Conservation (phyloP, 2,797 vertebrate genomes). For the Anas capensis region DNA sequence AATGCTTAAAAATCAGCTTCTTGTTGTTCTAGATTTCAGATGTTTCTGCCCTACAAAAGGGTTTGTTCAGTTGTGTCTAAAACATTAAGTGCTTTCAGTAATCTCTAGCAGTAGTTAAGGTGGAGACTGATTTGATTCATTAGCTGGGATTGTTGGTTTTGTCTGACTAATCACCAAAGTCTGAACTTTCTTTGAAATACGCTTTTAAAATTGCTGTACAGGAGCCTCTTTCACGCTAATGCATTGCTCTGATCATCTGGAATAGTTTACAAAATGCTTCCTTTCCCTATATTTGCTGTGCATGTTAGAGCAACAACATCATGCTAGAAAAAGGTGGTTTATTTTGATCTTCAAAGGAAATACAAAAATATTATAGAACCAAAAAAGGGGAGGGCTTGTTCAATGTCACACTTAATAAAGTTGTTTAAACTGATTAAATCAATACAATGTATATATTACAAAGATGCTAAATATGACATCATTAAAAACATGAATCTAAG, state of each 20-base stretch:
- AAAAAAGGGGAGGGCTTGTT: not conserved
- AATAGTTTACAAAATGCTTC: not conserved
- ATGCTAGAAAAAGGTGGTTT: not conserved
- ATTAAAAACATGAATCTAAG: not conserved
- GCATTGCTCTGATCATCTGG: not conserved
- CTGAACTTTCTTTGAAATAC: not conserved
- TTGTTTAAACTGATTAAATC: not conserved
- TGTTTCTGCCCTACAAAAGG: not conserved
- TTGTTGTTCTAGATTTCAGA: not conserved
- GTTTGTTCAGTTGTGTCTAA: conserved; percentile 1
- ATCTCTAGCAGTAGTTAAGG: not conserved
- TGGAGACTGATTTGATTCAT: not conserved
- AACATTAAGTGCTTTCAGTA: not conserved
- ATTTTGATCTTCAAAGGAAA: not conserved
- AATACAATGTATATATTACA: not conserved
- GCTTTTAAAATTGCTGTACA: not conserved
- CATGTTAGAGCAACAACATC: not conserved
- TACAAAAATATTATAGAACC: not conserved
- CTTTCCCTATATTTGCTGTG: not conserved
- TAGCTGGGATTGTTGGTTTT: not conserved
- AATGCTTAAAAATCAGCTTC: not conserved
- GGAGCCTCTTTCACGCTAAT: not conserved
- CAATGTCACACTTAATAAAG: not conserved
- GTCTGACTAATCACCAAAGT: not conserved
- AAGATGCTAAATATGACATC: not conserved